Evolutionary conservation across 2,888 invertebrate genomes (phyloP).

Genomic region (Bellardia bayeri): DNA sequence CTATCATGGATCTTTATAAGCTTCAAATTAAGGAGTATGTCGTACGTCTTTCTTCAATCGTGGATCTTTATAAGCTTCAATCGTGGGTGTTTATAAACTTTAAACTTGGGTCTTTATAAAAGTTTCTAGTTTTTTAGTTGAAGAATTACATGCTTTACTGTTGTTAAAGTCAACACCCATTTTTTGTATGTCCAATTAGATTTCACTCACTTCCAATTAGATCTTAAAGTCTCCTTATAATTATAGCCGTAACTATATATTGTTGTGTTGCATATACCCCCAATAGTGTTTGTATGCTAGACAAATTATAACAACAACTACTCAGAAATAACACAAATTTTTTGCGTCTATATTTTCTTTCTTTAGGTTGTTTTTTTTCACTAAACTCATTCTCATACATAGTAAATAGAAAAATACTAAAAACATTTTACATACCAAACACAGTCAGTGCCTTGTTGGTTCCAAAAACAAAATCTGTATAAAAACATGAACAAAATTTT

Average conservation of each 20-base stretch:
- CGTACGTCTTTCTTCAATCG: no score
- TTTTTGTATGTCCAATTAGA: no score
- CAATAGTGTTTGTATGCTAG: conserved; percentile 59
- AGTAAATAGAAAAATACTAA: conserved; percentile 49
- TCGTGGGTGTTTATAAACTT: no score
- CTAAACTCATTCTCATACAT: conserved; percentile 21
- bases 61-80: no score
- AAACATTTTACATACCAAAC: conserved; percentile 45
- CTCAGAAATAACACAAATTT: conserved; percentile 46
- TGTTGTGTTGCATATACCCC: conserved; percentile 4
- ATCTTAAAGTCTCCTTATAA: neutral
- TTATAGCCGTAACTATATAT: neutral
- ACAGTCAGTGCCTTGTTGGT: neutral
- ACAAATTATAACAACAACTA: conserved; percentile 66
- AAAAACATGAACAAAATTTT: conserved; percentile 47
- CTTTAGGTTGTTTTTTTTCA: neutral
- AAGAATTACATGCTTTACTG: no score
- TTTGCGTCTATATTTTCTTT: conserved; percentile 27
- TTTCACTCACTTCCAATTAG: neutral
- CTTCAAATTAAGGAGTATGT: no score
- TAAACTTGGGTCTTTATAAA: no score
- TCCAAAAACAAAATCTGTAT: conserved; percentile 53
- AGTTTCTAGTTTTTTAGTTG: no score
- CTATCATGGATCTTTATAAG: no score
- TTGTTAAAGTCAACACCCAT: no score